Conservation (phyloP, 2,797 vertebrate genomes). For the Eulemur mongoz region DNA sequence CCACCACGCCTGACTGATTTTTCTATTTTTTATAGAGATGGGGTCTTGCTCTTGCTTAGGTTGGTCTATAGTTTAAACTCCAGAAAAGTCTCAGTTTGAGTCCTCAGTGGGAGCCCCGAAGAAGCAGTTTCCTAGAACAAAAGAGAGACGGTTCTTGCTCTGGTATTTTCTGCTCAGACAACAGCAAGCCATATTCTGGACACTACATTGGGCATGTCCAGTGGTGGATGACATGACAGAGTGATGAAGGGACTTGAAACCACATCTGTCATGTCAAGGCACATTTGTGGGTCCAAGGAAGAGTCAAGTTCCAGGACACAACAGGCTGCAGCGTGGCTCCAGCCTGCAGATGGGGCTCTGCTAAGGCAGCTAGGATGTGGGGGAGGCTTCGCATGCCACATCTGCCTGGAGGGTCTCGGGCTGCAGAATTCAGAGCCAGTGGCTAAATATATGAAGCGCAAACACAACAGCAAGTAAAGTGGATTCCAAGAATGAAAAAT, state of each 20-base stretch:
- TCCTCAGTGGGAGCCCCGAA: background rate
- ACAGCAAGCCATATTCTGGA: background rate
- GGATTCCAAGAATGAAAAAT: background rate
- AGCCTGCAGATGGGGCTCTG: no score
- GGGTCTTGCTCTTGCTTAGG: background rate
- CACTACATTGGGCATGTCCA: no score
- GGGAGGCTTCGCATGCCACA: accelerated
- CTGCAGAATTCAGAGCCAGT: background rate
- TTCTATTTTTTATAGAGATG: background rate
- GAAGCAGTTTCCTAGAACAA: background rate
- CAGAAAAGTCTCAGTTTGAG: background rate
- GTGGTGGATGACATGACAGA: background rate
- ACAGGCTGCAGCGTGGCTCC: background rate
- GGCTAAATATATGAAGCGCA: background rate
- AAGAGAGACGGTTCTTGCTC: background rate
- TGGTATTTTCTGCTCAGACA: background rate
- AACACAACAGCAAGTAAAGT: background rate
- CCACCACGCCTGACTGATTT: background rate
- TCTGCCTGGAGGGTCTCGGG: background rate
- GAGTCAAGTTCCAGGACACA: background rate
- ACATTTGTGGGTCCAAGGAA: background rate
- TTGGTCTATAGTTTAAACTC: background rate
- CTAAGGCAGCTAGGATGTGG: accelerated
- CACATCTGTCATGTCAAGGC: background rate
- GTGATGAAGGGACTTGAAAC: background rate